phyloP scores from a whole-genome alignment of 1,140 invertebrate species.

The Zaprionus davidi region DNA sequence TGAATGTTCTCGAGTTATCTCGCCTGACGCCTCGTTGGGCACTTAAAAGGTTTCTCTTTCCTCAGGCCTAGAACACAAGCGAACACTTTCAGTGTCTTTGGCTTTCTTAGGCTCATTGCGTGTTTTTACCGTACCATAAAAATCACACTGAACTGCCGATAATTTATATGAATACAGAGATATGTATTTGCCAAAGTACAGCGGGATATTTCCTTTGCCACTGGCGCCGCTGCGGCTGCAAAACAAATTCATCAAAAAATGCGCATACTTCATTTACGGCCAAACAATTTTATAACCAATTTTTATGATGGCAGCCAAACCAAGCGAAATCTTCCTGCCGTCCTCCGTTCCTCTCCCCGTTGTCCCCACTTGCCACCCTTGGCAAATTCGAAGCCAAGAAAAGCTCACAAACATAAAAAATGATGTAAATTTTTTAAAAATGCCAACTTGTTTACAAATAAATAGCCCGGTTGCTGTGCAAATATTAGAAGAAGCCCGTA shows the following conservation, averaged over 20 bases:
- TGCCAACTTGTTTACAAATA: conserved; percentile 77
- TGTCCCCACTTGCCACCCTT: not conserved
- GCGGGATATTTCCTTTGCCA: not conserved
- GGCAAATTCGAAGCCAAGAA: conserved; percentile 18
- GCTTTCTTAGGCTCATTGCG: conserved; percentile 27
- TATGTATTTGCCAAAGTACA: conserved; percentile 11
- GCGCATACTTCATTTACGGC: conserved; percentile 70
- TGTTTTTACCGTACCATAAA: conserved; percentile 52
- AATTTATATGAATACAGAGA: conserved; percentile 15
- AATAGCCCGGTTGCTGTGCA: conserved; percentile 62
- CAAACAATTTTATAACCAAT: conserved; percentile 77
- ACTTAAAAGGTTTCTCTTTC: conserved; percentile 5
- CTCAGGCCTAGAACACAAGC: not conserved
- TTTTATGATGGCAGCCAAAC: conserved; percentile 56
- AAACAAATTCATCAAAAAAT: conserved; percentile 77
- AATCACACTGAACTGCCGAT: conserved; percentile 55
- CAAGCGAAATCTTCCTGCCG: not conserved
- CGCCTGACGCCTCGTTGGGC: conserved; percentile 23
- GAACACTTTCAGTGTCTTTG: not conserved
- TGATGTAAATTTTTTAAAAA: conserved; percentile 66
- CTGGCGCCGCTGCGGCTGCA: conserved; percentile 45
- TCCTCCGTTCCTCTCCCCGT: not conserved
- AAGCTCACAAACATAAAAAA: conserved; percentile 61
- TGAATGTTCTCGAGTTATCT: conserved; percentile 19
- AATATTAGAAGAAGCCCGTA: conserved; percentile 43